Evolutionary conservation across 2,888 invertebrate species (phyloP), one percentile per base, ranked within the genome.

Genomic region (Nasonovia ribisnigri): DNA sequence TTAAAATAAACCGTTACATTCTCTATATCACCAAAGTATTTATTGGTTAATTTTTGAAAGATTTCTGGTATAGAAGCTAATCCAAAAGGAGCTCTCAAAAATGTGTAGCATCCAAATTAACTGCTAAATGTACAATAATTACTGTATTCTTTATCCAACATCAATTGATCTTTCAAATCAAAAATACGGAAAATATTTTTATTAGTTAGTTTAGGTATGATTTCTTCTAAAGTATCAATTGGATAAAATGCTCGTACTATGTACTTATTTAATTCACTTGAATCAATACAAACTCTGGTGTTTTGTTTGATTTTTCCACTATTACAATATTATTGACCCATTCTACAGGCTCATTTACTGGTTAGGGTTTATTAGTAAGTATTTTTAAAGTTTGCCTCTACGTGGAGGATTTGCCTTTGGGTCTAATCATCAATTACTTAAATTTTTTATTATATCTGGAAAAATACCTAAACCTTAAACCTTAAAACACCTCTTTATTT

Each of bases 401-500:
- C 92, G 94, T 51, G 88, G 86, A 84, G 94, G 87, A 46, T 88
- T 89, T 5, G 57, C 48, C 16, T 54, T 87, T 51, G 90, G 92
- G 26, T 86, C 51, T n/a, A 87, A 91, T 86, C 48, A 77, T 89
- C 26, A 26, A 60, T 92, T 48, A 94, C 67, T 88, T 90, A 93
- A 36, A 94, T 57, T 90, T 90, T 43, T 84, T 48, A 90, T 86
- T 67, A 48, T 29, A 88, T 90, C 90, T 77, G 94, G 93, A 77
- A 94, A 94, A n/a, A 48, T 84, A 36, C 88, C 92, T 48, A 93
- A 24, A 86, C 93, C 91, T 54, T 48, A 93, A 24, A 86, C 93
- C 91, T 54, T 86, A 86, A 93, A 94, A 94, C 48, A 93, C 88
- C 36, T 93, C 91, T 88, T 91, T 42, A 42, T 92, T 93, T 77